Percentiles rank a stretch among this genome's conserved stretches.
phyloP scores from a whole-genome alignment of 2,888 invertebrate genomes.

The Ornithoptera alexandrae region DNA sequence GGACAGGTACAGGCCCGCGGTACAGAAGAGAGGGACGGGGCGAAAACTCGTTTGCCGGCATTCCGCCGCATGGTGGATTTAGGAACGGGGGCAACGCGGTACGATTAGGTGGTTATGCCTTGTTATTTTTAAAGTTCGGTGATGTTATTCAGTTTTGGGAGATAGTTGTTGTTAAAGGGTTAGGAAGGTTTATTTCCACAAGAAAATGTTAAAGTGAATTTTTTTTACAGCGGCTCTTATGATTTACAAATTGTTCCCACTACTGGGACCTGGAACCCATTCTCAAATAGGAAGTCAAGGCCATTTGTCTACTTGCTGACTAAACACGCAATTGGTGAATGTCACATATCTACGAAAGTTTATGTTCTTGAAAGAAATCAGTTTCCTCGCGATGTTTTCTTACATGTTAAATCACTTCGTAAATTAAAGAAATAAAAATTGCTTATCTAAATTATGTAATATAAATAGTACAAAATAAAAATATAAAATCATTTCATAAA shows the following conservation, averaged over 20 bases:
- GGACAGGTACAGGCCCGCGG: conserved; percentile 62
- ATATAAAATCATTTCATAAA: background rate
- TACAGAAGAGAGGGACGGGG: conserved; percentile 70
- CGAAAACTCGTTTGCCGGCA: conserved; percentile 77
- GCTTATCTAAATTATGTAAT: background rate
- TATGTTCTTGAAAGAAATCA: too few species aligned
- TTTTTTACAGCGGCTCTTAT: background rate
- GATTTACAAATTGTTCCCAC: too few species aligned
- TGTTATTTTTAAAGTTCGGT: conserved; percentile 66
- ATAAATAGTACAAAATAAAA: background rate
- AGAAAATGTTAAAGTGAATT: background rate
- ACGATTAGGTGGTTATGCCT: conserved; percentile 76
- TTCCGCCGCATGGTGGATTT: conserved; percentile 79
- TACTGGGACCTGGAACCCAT: too few species aligned
- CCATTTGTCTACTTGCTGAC: too few species aligned
- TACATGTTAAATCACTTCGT: background rate
- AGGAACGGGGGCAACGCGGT: conserved; percentile 79
- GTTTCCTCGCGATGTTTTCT: too few species aligned
- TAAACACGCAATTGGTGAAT: too few species aligned
- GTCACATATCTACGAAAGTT: too few species aligned
- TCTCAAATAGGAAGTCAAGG: too few species aligned
- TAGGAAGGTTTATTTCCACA: background rate
- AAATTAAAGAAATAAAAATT: background rate
- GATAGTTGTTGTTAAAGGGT: conserved; percentile 34
- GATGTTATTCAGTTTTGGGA: conserved; percentile 32